phyloP scores from a whole-genome alignment of 2,113 vertebrate species.

The Stegostoma tigrinum region DNA sequence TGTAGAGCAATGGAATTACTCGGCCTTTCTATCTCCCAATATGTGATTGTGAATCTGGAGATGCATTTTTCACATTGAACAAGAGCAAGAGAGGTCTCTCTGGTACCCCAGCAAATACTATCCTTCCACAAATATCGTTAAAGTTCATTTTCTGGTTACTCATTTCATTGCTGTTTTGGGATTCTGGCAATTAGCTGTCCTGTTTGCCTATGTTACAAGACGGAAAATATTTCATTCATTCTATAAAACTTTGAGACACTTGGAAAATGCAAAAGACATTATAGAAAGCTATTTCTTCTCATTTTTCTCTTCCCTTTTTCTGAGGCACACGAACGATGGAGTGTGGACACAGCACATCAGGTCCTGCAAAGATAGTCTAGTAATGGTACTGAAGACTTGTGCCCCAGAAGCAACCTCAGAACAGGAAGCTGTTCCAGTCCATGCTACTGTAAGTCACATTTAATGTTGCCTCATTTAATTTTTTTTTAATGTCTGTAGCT shows the following conservation, averaged over 20 bases:
- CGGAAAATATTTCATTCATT: not conserved
- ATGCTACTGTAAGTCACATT: too few species aligned
- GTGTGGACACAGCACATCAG: not conserved
- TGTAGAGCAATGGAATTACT: not conserved
- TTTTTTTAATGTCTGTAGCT: too few species aligned
- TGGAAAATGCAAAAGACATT: not conserved
- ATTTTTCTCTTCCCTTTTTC: not conserved
- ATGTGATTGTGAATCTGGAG: not conserved
- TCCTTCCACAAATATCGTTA: not conserved
- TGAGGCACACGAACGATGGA: not conserved
- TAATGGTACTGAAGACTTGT: too few species aligned
- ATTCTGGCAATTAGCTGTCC: not conserved
- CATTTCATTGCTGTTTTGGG: not conserved
- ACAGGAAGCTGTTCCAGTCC: too few species aligned
- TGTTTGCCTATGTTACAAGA: not conserved
- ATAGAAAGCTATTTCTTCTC: not conserved
- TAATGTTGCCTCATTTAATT: too few species aligned
- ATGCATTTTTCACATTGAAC: not conserved
- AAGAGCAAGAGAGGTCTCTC: not conserved
- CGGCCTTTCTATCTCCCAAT: not conserved
- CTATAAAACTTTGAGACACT: not conserved
- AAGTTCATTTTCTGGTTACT: not conserved
- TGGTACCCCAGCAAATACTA: not conserved
- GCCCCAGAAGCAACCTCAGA: too few species aligned
- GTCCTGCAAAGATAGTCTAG: too few species aligned